Conservation (phyloP, 2,113 vertebrate species). For the Eretmochelys imbricata region DNA sequence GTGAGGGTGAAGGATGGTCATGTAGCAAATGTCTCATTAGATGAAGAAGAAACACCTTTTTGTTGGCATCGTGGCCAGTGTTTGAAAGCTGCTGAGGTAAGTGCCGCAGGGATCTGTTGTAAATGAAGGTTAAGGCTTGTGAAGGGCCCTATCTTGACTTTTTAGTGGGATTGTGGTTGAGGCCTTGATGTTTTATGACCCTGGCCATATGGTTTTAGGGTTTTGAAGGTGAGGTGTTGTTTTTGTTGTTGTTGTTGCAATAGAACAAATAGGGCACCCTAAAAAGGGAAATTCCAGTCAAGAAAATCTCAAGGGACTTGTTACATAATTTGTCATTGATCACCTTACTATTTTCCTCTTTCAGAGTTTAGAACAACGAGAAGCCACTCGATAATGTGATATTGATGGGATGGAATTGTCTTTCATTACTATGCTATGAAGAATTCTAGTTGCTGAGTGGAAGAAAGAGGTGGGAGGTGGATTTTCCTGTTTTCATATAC, state of each 20-base stretch:
- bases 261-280: slow-evolving; percentile 45
- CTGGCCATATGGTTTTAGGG: slow-evolving; percentile 62
- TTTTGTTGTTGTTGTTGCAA: slow-evolving; percentile 22
- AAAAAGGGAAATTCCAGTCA: slow-evolving; percentile 43
- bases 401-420: slow-evolving; percentile 38
- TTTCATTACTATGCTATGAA: slow-evolving; percentile 27
- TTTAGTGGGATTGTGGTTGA: slow-evolving; percentile 64
- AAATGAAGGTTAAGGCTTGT: slow-evolving; percentile 37
- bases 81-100: slow-evolving; percentile 56
- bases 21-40: slow-evolving; percentile 37
- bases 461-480: neutral
- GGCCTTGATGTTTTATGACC: slow-evolving; percentile 77
- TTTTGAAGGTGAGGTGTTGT: slow-evolving; percentile 36
- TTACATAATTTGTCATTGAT: slow-evolving; percentile 74
- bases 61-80: neutral
- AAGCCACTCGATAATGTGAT: slow-evolving; percentile 70
- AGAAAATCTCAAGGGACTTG: slow-evolving; percentile 53
- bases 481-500: neutral
- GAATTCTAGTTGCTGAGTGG: neutral
- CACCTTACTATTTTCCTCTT: neutral
- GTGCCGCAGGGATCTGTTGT: slow-evolving; percentile 16
- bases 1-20: slow-evolving; percentile 4
- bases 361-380: slow-evolving; percentile 63
- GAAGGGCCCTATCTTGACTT: slow-evolving; percentile 48
- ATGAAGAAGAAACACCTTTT: slow-evolving; percentile 49